Conservation (phyloP, 2,888 invertebrate species). For the Glaucopsyche alexis region DNA sequence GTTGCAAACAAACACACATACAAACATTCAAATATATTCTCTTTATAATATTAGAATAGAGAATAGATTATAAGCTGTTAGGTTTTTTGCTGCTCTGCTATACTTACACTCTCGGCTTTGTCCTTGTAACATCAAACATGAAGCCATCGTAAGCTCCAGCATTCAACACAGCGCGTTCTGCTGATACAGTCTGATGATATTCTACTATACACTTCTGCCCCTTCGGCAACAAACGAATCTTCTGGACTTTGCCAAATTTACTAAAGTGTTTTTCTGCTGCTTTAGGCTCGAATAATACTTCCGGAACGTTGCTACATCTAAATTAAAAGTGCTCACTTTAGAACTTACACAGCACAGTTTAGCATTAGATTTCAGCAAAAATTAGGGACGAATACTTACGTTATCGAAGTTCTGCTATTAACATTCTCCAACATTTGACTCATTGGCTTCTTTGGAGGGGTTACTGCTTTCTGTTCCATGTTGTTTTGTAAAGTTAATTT, state of each 20-base stretch:
- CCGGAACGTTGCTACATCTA: conserved; percentile 84
- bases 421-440: conserved; percentile 53
- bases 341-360: conserved; percentile 23
- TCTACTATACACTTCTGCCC: conserved; percentile 84
- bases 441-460: conserved; percentile 57
- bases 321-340: conserved; percentile 33
- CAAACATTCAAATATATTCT: too few species aligned
- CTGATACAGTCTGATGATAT: conserved; percentile 82
- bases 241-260: conserved; percentile 85
- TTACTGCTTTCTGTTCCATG: conserved; percentile 52
- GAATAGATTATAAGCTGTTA: too few species aligned
- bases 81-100: too few species aligned
- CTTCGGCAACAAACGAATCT: conserved; percentile 82
- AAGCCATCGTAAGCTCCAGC: conserved; percentile 82
- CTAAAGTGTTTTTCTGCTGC: conserved; percentile 84
- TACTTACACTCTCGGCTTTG: conserved; percentile 69
- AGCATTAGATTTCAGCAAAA: neutral
- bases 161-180: conserved; percentile 80
- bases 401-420: conserved; percentile 65
- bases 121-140: conserved; percentile 80
- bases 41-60: too few species aligned
- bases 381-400: conserved; percentile 52
- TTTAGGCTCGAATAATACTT: conserved; percentile 79
- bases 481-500: conserved; percentile 34
- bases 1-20: too few species aligned